Base-by-base conservation (phyloP, 2,113 vertebrate species). In the Puma concolor region DNA sequence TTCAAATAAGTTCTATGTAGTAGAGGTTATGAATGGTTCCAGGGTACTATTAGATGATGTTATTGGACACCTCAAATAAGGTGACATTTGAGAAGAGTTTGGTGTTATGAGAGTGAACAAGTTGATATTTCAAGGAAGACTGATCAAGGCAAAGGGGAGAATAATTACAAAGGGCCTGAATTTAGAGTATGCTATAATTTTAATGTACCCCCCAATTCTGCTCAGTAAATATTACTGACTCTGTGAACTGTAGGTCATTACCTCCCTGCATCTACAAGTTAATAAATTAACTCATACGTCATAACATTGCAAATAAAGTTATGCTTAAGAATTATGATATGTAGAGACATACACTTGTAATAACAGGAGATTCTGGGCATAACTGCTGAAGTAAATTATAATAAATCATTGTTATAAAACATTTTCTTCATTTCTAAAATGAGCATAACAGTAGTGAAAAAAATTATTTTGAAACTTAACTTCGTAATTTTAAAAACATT, bases 221-320 rank as follows among this genome's bases (percentile, higher is more conserved):
- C 12, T 86, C 17, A 52, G 52, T 71, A 60, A 89, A 86, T 77
- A 54, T 38, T 66, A 96, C 7, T 81, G 13, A 67, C 44, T 85
- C 1, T 41, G 57, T 71, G 67, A 82, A 67, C 14, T 52, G 8
- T 31, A 9, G 14, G 3, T 25, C 14, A 52, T 83, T 95, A 69
- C 3, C 86, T 19, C 23, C 23, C 12, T 86, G 7, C 11, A 57
- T 67, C 14, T 12, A 74, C 10, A 83, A 67, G 63, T 79, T 96
- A 33, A 92, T 88, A 95, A 72, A 85, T 72, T 66, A 96, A 88
- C 25, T 95, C 5, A 69, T n/a, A 86, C 84, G 33, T 96, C 36
- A 85, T 44, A 92, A 94, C 31, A 94, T 86, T 92, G 29, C 27
- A 84, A 74, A 97, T 79, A 92, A 66, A 84, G 66, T 81, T 64